phyloP scores from a whole-genome alignment of 2,797 vertebrate species.

The Astyanax mexicanus region DNA sequence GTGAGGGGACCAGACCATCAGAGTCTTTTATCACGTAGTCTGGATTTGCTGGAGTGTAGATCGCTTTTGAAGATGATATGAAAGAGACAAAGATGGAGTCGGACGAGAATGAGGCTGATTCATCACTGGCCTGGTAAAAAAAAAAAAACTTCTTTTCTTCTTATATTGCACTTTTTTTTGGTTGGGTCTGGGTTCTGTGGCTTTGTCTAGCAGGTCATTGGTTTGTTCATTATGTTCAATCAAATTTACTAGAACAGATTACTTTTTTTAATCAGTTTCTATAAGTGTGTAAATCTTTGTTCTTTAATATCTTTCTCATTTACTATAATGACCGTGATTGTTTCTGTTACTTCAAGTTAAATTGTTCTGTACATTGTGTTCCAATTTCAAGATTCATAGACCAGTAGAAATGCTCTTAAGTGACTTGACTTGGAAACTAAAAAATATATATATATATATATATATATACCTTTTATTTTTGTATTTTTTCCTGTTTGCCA shows the following conservation, averaged over 20 bases:
- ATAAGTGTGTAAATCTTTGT: too few relatives aligned
- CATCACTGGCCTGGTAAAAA: constrained; percentile 77
- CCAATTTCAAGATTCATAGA: too few relatives aligned
- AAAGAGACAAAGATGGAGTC: constrained; percentile 73
- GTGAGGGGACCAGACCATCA: constrained; percentile 22
- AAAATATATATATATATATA: too few relatives aligned
- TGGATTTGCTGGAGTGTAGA: neutral
- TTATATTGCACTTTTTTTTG: neutral
- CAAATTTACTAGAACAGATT: too few relatives aligned
- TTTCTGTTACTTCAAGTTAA: too few relatives aligned
- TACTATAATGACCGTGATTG: neutral
- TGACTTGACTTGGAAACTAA: too few relatives aligned
- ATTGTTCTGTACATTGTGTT: too few relatives aligned
- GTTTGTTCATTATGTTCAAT: neutral
- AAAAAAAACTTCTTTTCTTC: neutral
- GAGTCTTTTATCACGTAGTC: constrained; percentile 6
- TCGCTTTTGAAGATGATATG: constrained; percentile 64
- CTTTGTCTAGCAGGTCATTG: neutral
- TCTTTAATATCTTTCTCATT: neutral
- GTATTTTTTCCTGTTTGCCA: too few relatives aligned
- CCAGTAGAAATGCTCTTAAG: too few relatives aligned
- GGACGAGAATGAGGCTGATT: constrained; percentile 69
- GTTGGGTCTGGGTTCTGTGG: neutral
- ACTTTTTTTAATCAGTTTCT: too few relatives aligned
- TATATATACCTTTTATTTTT: too few relatives aligned